Evolutionary conservation across 1,140 invertebrate genomes (phyloP), one percentile per base, ranked within the genome.

Genomic region (Drosophila pseudoobscura): DNA sequence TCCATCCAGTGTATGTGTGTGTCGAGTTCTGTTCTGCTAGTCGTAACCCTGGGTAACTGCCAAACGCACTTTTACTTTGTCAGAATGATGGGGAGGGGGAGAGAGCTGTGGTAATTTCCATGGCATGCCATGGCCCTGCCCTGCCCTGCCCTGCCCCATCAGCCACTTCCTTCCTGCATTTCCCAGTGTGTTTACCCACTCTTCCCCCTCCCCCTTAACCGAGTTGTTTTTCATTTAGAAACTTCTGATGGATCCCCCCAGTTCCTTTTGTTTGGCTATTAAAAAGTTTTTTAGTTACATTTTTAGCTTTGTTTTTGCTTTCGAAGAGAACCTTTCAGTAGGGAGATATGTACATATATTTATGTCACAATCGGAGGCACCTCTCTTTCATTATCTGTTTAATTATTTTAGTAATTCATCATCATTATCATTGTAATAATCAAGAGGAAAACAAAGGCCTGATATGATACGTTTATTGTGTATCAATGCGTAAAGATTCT

Each of bases 161-260:
- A 74, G 78, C 66, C 68, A 85, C 74, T 85, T 85, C 83, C 80
- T 85, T 87, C 79, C 69, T 79, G 52, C 62, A 79, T 79, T 83
- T 83, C 54, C 63, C 79, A 59, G 41, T 58, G 41, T 68, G 54
- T 52, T 45, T 55, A 35, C 64, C 17, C 44, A 43, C 20, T 73
- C 35, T 39, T 31, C 31, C 7, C 29, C 7, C 29, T 29, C 29
- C 7, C 26, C 1, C 6, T 7, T 52, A 51, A 51, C 29, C 53
- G 11, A 49, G 50, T 47, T 78, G 39, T 75, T 82, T 78, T 83
- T 68, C 58, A 66, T 76, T 70, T 60, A 29, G 35, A 87, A 83
- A 73, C 57, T 80, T 85, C 74, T 63, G 31, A 31, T n/a, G n/a
- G 43, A n/a, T 54, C 15, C 39, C 17, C 15, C 31, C 47, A 0